Percentiles rank a stretch among this genome's conserved stretches.
These are phyloP conservation scores for Drosophila aldrichi DNA, from an alignment of 2,888 invertebrate genomes.

Conservation along the genomic window DNA sequence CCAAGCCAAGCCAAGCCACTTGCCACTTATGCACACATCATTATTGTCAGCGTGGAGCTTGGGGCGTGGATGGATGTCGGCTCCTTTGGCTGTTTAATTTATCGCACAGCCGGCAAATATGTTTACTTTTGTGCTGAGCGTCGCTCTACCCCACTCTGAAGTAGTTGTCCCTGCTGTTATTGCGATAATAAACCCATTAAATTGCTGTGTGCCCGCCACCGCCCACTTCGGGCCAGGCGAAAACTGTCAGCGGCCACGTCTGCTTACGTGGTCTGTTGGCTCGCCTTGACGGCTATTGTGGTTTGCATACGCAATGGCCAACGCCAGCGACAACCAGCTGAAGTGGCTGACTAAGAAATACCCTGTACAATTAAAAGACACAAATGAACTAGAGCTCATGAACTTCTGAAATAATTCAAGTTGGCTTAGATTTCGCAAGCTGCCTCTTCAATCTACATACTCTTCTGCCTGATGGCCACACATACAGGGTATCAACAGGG, in stretches of 20 bases:
- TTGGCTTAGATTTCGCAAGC: background rate
- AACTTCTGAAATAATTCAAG: no score
- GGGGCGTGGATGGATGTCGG: slow-evolving; percentile 18
- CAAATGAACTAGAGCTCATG: no score
- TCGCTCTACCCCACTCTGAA: background rate
- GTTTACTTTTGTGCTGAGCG: slow-evolving; percentile 53
- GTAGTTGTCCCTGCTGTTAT: slow-evolving; percentile 39
- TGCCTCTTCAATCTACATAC: background rate
- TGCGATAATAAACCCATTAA: slow-evolving; percentile 79
- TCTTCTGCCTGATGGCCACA: background rate
- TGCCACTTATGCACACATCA: slow-evolving; percentile 71
- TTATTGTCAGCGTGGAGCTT: slow-evolving; percentile 56
- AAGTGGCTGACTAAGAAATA: background rate
- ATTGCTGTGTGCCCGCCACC: slow-evolving; percentile 51
- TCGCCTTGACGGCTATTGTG: slow-evolving; percentile 54
- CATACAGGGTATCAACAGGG: background rate
- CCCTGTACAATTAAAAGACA: no score
- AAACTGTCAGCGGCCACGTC: slow-evolving; percentile 62
- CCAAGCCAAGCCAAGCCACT: slow-evolving; percentile 25
- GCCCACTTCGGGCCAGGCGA: slow-evolving; percentile 1
- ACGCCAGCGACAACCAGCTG: background rate
- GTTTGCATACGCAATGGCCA: slow-evolving; percentile 54
- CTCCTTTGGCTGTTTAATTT: slow-evolving; percentile 66
- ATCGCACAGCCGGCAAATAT: slow-evolving; percentile 64
- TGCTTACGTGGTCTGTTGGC: slow-evolving; percentile 41